Conservation (phyloP, 2,888 invertebrate genomes). For the Apantesis nais region DNA sequence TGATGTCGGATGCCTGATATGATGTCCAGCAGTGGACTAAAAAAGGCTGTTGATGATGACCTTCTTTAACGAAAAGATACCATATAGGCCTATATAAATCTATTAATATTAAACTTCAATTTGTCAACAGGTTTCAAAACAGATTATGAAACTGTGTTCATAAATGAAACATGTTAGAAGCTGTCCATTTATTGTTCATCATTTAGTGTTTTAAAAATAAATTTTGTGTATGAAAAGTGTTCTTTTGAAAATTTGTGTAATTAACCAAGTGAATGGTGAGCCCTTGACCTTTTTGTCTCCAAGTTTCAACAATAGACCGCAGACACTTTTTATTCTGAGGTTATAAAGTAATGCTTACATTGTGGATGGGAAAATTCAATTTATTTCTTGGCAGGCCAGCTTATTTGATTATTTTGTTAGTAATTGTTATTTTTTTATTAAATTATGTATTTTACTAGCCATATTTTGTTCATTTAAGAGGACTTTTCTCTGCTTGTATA, state of each 20-base stretch:
- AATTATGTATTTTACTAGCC: not conserved
- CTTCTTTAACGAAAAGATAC: no score
- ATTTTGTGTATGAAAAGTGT: slow-evolving; percentile 16
- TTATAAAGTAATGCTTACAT: slow-evolving; percentile 12
- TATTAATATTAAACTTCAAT: not conserved
- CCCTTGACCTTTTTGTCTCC: slow-evolving; percentile 35
- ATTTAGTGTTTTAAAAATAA: slow-evolving; percentile 1
- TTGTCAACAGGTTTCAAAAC: not conserved
- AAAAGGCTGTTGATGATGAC: no score
- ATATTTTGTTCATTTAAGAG: not conserved
- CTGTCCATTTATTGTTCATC: not conserved
- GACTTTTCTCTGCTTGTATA: no score
- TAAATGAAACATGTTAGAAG: not conserved
- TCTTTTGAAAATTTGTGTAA: slow-evolving; percentile 40
- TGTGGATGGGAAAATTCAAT: not conserved
- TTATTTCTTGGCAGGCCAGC: slow-evolving; percentile 3
- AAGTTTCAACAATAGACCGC: slow-evolving; percentile 30
- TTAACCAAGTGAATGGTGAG: slow-evolving; percentile 31
- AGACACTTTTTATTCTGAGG: slow-evolving; percentile 19
- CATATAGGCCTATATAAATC: no score
- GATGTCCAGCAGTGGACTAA: no score
- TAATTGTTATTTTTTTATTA: not conserved
- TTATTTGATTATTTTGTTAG: slow-evolving; percentile 1
- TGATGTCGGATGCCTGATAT: no score
- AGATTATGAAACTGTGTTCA: not conserved